phyloP scores from a whole-genome alignment of 1,140 invertebrate genomes.

The Laodelphax striatellus region DNA sequence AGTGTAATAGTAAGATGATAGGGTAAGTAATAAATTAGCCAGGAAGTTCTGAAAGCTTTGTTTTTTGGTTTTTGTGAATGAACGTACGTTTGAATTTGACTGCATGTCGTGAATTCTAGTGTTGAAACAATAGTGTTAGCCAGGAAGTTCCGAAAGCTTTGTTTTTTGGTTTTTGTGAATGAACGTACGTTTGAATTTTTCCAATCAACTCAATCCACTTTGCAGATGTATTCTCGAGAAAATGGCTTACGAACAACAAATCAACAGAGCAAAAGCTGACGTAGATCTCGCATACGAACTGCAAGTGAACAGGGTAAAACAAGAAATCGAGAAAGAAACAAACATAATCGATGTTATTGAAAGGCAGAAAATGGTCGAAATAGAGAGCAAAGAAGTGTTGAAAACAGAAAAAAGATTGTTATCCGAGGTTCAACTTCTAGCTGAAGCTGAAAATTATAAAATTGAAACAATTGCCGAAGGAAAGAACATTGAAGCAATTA shows the following conservation, averaged over 20 bases:
- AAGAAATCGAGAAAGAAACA: background rate
- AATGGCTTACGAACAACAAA: background rate
- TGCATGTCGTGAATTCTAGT: too few relatives aligned
- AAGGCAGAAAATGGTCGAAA: background rate
- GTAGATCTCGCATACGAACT: background rate
- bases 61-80: too few relatives aligned
- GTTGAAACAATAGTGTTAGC: too few relatives aligned
- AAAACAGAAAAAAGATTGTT: background rate
- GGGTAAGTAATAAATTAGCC: too few relatives aligned
- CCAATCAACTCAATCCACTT: too few relatives aligned
- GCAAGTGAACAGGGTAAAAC: background rate
- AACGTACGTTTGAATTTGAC: too few relatives aligned
- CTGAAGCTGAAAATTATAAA: background rate
- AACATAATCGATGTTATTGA: background rate
- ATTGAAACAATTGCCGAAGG: background rate
- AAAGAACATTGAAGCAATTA: background rate
- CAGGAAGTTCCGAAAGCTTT: too few relatives aligned
- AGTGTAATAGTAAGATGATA: too few relatives aligned
- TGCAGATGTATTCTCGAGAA: background rate
- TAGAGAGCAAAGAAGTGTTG: background rate
- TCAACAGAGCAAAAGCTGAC: slow-evolving; percentile 27
- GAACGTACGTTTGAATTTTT: too few relatives aligned
- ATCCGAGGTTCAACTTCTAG: background rate
- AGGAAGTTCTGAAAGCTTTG: too few relatives aligned
- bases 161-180: too few relatives aligned